These are phyloP conservation scores for Neogale vison DNA, from an alignment of 2,113 vertebrate species.

Conservation along the genomic window DNA sequence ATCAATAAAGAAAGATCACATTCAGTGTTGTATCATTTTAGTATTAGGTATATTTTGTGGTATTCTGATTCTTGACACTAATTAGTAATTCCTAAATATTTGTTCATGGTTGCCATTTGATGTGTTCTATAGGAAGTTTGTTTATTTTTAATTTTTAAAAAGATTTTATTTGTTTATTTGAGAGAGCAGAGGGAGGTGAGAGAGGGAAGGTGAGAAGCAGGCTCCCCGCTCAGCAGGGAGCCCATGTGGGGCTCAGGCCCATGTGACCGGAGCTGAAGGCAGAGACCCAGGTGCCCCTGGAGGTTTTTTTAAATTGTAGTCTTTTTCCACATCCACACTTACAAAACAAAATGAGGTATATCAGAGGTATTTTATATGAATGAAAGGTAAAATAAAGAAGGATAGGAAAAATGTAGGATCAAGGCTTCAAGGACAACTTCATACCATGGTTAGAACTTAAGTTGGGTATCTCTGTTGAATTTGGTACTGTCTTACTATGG, in stretches of 20 bases:
- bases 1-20: neutral
- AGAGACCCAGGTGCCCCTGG: neutral
- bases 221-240: neutral
- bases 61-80: neutral
- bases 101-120: neutral
- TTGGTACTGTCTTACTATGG: neutral
- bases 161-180: neutral
- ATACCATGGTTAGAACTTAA: neutral
- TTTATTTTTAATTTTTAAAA: neutral
- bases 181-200: neutral
- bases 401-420: neutral
- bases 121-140: neutral
- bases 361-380: neutral
- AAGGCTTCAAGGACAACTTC: neutral
- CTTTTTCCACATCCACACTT: neutral
- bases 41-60: neutral
- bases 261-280: neutral
- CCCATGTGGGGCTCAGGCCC: neutral
- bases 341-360: neutral
- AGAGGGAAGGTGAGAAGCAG: neutral
- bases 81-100: neutral
- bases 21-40: neutral
- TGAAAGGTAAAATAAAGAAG: neutral
- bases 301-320: neutral
- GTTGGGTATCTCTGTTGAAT: neutral